Conservation (phyloP, 2,888 invertebrate genomes). For the Cheilosia variabilis region DNA sequence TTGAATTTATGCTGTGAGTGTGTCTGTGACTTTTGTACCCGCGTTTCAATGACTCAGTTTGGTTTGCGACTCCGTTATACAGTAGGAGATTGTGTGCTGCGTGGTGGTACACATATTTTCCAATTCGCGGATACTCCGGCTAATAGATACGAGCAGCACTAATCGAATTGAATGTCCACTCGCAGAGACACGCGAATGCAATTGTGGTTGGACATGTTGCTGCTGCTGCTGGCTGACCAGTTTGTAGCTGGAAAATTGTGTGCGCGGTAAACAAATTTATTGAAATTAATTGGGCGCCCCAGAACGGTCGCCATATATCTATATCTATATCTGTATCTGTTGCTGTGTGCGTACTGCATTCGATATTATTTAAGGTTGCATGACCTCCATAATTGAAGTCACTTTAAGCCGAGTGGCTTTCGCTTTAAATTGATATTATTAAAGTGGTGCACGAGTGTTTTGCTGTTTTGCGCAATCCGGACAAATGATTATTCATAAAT, state of each 20-base stretch:
- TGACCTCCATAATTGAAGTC: slow-evolving; percentile 72
- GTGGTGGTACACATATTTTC: slow-evolving; percentile 49
- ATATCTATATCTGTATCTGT: too few species aligned
- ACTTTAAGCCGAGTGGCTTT: slow-evolving; percentile 59
- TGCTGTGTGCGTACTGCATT: slow-evolving; percentile 18
- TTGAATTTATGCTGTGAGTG: slow-evolving; percentile 42
- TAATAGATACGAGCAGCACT: slow-evolving; percentile 69
- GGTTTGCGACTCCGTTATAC: slow-evolving; percentile 2
- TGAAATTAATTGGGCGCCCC: slow-evolving; percentile 75
- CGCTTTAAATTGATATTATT: slow-evolving; percentile 61
- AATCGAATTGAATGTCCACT: slow-evolving; percentile 75
- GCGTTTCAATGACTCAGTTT: slow-evolving; percentile 54
- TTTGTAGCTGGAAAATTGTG: slow-evolving; percentile 66
- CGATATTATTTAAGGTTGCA: slow-evolving; percentile 59
- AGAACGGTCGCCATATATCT: slow-evolving; percentile 9
- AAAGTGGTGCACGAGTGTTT: slow-evolving; percentile 57
- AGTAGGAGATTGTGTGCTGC: slow-evolving; percentile 35
- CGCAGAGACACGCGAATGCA: slow-evolving; percentile 65
- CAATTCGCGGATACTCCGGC: slow-evolving; percentile 64
- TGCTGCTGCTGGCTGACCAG: slow-evolving; percentile 27
- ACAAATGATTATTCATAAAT: slow-evolving; percentile 69
- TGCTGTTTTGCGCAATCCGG: slow-evolving; percentile 60
- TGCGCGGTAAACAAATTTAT: slow-evolving; percentile 73
- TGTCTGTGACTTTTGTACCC: slow-evolving; percentile 31
- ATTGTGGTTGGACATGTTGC: slow-evolving; percentile 54